Evolutionary conservation across 2,888 invertebrate genomes (phyloP), one percentile per base, ranked within the genome.

Genomic region (Troglohyphantes excavatus): DNA sequence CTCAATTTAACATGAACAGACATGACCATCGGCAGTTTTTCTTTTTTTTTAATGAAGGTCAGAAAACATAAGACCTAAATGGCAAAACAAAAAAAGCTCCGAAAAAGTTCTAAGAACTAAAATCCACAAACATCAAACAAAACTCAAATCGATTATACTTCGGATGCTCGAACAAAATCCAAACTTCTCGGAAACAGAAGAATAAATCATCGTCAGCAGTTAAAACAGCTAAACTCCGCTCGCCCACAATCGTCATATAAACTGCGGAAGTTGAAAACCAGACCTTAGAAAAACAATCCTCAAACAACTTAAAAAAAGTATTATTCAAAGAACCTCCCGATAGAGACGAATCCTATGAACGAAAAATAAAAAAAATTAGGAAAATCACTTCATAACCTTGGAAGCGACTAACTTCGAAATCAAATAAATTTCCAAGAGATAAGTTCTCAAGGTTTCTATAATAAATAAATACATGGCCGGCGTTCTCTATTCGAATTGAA

Each of bases 361-460:
- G 17, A 53, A n/a, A 53, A 2, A 13, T 5, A 53, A 53, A 6
- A 53, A n/a, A 53, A 53, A 53, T 53, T 53, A 13, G n/a, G 1
- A 11, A 53, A 53, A 46, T 19, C 26, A n/a, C 53, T 27, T n/a
- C 46, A 72, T 46, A 72, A 72, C 72, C 72, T 72, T 72, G 72
- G 27, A 39, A 72, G 39, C 53, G 2, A 13, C 53, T 33, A 70
- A 46, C 53, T 46, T 46, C 46, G 43, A 72, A 72, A 72, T 72
- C 26, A 72, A 72, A 72, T 72, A 72, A 72, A 72, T 72, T 72
- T 72, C n/a, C 17, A 26, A 72, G 46, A 72, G 72, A 72, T 72
- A 72, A 72, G 21, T 72, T 72, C 72, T 46, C 72, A 46, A 72
- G 72, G 72, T 53, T 72, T 27, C 26, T 53, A n/a, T 43, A n/a